These are phyloP conservation scores for Anthoscopus minutus DNA, from an alignment of 2,113 vertebrate genomes.

Conservation along the genomic window DNA sequence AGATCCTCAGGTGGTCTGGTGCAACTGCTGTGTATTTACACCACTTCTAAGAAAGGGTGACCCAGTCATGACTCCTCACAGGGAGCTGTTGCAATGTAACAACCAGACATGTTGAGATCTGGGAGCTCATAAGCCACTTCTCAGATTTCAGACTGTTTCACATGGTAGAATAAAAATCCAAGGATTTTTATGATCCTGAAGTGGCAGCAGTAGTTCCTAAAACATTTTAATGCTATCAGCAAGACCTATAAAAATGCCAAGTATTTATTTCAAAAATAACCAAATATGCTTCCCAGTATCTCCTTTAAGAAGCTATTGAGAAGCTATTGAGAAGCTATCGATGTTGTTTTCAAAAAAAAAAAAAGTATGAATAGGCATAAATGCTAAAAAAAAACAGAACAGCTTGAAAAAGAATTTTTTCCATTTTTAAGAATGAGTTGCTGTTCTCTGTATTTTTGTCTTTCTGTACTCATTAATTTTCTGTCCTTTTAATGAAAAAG, in stretches of 20 bases:
- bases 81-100: background rate
- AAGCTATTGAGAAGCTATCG: background rate
- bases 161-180: background rate
- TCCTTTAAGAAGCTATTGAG: background rate
- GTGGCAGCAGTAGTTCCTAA: background rate
- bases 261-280: background rate
- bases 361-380: background rate
- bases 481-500: background rate
- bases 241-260: background rate
- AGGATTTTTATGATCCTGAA: background rate
- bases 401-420: background rate
- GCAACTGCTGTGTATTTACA: background rate
- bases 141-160: background rate
- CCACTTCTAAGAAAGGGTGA: background rate
- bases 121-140: background rate
- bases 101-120: background rate
- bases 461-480: background rate
- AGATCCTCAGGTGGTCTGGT: background rate
- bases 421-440: background rate
- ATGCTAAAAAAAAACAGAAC: background rate
- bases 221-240: background rate
- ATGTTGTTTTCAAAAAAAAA: fast-evolving
- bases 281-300: background rate
- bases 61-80: background rate
- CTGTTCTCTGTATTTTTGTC: background rate